phyloP scores from a whole-genome alignment of 1,140 invertebrate species.

The Drosophila chauvacae region DNA sequence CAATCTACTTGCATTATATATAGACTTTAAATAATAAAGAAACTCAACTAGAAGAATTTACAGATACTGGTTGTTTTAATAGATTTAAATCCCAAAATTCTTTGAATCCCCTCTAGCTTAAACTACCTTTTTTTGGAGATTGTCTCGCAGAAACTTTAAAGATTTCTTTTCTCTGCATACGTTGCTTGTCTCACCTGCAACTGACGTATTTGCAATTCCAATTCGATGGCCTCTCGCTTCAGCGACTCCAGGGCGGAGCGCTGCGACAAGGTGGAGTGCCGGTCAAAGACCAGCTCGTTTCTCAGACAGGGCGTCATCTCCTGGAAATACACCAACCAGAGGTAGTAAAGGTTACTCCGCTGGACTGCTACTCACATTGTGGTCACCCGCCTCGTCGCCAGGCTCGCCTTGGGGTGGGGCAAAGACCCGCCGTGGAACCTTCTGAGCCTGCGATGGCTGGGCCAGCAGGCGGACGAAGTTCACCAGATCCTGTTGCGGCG shows the following conservation, averaged over 20 bases:
- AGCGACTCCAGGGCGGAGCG: slow-evolving; percentile 91
- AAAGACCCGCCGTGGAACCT: slow-evolving; percentile 87
- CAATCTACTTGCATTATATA: background rate
- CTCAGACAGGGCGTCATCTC: slow-evolving; percentile 89
- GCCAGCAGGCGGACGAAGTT: slow-evolving; percentile 90
- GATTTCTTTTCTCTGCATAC: background rate
- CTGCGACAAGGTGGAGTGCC: slow-evolving; percentile 90
- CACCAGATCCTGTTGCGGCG: slow-evolving; percentile 88
- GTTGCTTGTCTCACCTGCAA: slow-evolving; percentile 86
- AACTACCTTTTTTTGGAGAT: background rate
- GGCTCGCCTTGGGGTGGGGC: slow-evolving; percentile 87
- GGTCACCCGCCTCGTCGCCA: slow-evolving; percentile 72
- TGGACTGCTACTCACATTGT: slow-evolving; percentile 68
- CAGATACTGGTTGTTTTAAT: too few relatives aligned
- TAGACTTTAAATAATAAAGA: background rate
- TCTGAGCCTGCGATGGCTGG: slow-evolving; percentile 86
- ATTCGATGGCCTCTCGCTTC: slow-evolving; percentile 91
- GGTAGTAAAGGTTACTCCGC: background rate
- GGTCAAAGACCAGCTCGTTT: slow-evolving; percentile 93
- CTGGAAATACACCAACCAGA: slow-evolving; percentile 71
- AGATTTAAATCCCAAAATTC: background rate
- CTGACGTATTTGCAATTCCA: slow-evolving; percentile 94
- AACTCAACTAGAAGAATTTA: background rate
- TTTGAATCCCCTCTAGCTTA: too few relatives aligned
- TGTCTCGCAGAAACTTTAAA: too few relatives aligned